Base-by-base conservation (phyloP, 2,797 vertebrate genomes). In the Sphaeramia orbicularis region DNA sequence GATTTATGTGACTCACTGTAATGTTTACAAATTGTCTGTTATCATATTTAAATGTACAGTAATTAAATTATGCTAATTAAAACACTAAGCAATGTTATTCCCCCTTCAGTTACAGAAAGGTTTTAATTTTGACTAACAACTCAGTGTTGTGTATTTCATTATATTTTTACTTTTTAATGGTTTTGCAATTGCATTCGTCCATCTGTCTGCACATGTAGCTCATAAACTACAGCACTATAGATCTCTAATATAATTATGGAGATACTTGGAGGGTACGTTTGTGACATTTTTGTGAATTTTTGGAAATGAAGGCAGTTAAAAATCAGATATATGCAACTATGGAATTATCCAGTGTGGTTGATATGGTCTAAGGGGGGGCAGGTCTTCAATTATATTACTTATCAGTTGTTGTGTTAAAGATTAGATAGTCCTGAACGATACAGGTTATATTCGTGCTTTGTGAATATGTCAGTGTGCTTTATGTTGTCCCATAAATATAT, bases 131-230 rank as follows among this genome's bases (percentile, higher is more conserved):
- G 43, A 43, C 43, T 57, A 43, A 56, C 11, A 11, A 12, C 12
- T n/a, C n/a, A 13, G 40, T 16, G 24, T 6, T n/a, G 68, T 67
- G 37, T 49, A 60, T 45, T 55, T 59, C 10, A 70, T 66, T 60
- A 37, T 35, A 51, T 62, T 65, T 15, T 55, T 53, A 36, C 44
- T 4, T 15, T 43, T 40, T 57, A 13, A 32, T 43, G 41, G 11
- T 12, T 41, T 12, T 15, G 10, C 55, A 43, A 41, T 24, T 35
- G 43, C 3, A 15, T 41, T 14, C 44, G 9, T 30, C 19, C 24
- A 37, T 41, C 38, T 37, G 21, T 55, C 37, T 19, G n/a, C 16
- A 32, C 30, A 32, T 32, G 30, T 32, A 7, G 8, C 30, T 32
- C 30, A 32, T 7, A 32, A 32, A 32, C 30, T 32, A 32, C 30